A percentile compares a stretch with the other conserved stretches of the same genome.
Conservation (phyloP, 2,113 vertebrate species). For the Oncorhynchus kisutch region DNA sequence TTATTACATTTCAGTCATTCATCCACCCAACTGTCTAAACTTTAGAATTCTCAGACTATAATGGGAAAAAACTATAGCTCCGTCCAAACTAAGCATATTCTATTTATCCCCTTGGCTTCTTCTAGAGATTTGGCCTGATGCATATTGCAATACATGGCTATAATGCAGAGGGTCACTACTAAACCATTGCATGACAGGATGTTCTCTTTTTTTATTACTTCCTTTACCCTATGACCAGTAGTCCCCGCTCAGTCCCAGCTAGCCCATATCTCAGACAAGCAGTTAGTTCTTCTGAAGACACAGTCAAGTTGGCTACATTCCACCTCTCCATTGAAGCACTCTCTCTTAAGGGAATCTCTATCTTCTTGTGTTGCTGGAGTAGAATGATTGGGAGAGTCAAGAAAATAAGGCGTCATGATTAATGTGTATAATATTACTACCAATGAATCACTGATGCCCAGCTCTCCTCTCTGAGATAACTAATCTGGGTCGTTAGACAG, state of each 20-base stretch:
- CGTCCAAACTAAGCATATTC: background rate
- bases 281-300: constrained; percentile 7
- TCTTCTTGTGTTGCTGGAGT: background rate
- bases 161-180: background rate
- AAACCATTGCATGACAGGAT: background rate
- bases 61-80: background rate
- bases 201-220: constrained; percentile 12
- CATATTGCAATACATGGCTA: background rate
- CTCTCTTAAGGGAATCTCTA: constrained; percentile 2
- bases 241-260: background rate
- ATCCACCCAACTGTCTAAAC: background rate
- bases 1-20: background rate
- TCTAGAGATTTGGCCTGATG: background rate
- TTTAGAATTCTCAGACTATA: background rate
- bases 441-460: background rate
- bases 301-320: constrained; percentile 15
- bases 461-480: background rate
- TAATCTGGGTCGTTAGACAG: background rate
- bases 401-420: background rate
- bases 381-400: background rate
- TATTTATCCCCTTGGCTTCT: background rate
- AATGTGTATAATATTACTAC: background rate
- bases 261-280: constrained; percentile 15
- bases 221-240: background rate
- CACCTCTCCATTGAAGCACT: constrained; percentile 16